Conservation (phyloP, 2,797 vertebrate genomes). For the Manis crassicaudata region DNA sequence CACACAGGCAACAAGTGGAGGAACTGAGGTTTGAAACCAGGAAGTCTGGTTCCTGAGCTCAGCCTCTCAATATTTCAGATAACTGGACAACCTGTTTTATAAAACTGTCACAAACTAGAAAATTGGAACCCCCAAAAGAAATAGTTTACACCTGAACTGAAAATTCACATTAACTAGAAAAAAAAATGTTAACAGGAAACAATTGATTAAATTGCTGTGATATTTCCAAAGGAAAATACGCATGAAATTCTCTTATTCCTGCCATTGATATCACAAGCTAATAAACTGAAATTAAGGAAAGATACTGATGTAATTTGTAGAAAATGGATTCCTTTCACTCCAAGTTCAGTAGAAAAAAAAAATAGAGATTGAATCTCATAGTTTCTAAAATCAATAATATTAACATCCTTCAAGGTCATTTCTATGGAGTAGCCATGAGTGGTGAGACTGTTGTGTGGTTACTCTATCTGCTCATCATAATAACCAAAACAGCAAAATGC, state of each 20-base stretch:
- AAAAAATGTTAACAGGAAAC: neutral
- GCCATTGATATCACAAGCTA: neutral
- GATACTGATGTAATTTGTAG: neutral
- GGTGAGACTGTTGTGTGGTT: neutral
- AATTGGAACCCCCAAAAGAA: neutral
- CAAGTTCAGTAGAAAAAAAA: conserved; percentile 6
- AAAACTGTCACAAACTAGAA: neutral
- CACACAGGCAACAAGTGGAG: neutral
- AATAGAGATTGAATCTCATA: neutral
- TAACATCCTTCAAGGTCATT: neutral
- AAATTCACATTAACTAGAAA: neutral
- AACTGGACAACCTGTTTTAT: conserved; percentile 7
- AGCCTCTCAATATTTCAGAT: neutral
- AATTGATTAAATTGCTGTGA: neutral
- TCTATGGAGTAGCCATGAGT: neutral
- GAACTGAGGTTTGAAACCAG: neutral
- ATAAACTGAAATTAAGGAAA: conserved; percentile 8
- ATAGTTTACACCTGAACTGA: neutral
- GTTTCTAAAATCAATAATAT: neutral
- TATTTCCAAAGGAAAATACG: conserved; percentile 16
- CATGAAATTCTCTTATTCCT: neutral
- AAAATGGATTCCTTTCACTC: neutral
- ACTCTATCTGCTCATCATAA: neutral
- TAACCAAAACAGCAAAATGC: conserved; percentile 9
- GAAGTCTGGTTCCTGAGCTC: neutral